Base-by-base conservation (phyloP, 2,797 vertebrate genomes). In the Halcyon chelicuti region DNA sequence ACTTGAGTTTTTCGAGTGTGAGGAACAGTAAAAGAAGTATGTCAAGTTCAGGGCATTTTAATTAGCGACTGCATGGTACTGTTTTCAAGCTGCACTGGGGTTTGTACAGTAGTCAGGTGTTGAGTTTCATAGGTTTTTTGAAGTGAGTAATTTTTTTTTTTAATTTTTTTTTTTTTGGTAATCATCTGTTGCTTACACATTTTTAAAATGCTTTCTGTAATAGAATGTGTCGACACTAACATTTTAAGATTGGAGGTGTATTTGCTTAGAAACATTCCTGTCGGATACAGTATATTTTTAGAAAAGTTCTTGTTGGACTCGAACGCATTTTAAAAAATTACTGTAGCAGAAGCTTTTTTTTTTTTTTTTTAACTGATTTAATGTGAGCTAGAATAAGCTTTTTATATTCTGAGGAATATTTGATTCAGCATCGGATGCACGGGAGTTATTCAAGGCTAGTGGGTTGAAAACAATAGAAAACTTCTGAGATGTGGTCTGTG, bases 401-500 rank as follows among this genome's bases (percentile, higher is more conserved):
- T 96, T 95, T 71, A 54, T 92, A 28, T 72, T 67, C 52, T 68
- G 55, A 58, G 63, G 46, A 93, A 67, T 90, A 79, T 93, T 75
- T 91, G 83, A 93, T 93, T 93, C 83, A 95, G 86, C 85, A 87
- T 71, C 95, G 80, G 73, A 71, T 66, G 73, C 77, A 57, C 71
- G 82, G 80, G 90, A 94, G 57, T 86, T 91, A 86, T 94, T 97
- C 9, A 14, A 75, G 91, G 76, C 67, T 93, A 84, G 81, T 94
- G 62, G 71, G 65, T 71, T 96, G 92, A 92, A 87, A 88, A 96
- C 84, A 91, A 88, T 78, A 90, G 88, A 79, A 90, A 90, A 94
- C 92, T 96, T 94, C 88, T 93, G 79, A 90, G 93, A 88, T 95
- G 90, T 89, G 93, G 82, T 86, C 92, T 0, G 1, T 90, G 73